phyloP scores from a whole-genome alignment of 2,113 vertebrate species.

The Alligator sinensis region DNA sequence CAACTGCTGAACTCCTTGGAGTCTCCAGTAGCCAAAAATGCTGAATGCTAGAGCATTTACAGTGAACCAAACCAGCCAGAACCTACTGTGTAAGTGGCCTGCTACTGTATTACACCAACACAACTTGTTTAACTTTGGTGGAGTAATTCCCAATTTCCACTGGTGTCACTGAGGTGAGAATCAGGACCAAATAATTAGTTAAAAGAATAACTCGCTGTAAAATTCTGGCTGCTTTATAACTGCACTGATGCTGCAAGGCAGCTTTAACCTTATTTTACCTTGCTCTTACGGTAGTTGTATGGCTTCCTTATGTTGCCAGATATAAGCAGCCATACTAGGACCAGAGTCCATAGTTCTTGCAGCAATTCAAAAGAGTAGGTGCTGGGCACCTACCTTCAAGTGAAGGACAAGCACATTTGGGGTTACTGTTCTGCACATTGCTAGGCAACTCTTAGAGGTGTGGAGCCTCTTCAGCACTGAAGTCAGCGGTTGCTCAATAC shows the following conservation, averaged over 20 bases:
- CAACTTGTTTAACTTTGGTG: accelerated
- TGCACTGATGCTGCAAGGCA: no score
- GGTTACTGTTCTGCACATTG: not conserved
- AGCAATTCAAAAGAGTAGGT: accelerated
- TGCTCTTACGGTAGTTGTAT: not conserved
- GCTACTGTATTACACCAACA: accelerated
- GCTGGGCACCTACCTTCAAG: not conserved
- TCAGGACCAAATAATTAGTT: accelerated
- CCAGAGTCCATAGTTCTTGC: accelerated
- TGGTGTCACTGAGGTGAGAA: not conserved
- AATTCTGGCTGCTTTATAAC: accelerated
- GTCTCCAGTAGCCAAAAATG: accelerated
- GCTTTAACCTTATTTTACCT: not conserved
- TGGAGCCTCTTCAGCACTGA: not conserved
- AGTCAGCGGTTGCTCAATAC: not conserved
- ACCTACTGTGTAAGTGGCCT: accelerated
- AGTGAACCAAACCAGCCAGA: not conserved
- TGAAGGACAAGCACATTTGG: not conserved
- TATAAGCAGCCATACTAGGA: not conserved
- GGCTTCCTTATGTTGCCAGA: accelerated
- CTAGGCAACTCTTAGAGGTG: not conserved
- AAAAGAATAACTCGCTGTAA: not conserved
- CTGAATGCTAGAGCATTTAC: accelerated
- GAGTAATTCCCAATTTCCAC: accelerated
- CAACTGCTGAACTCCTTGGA: not conserved